phyloP scores from a whole-genome alignment of 2,113 vertebrate genomes.

The Sylvia atricapilla region DNA sequence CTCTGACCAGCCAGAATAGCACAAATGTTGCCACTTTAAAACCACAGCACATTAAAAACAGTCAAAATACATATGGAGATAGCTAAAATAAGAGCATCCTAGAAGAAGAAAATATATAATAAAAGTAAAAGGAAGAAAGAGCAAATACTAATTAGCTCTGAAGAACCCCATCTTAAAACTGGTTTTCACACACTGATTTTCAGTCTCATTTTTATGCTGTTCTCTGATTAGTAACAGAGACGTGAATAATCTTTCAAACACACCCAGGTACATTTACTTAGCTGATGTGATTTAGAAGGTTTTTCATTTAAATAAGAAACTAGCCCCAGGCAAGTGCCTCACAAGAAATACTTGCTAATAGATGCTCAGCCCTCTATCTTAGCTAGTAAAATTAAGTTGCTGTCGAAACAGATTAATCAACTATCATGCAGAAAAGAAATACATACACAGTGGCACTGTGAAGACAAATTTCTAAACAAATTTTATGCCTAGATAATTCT shows the following conservation, averaged over 20 bases:
- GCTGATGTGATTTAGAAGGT: not conserved
- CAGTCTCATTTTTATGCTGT: not conserved
- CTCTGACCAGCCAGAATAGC: not conserved
- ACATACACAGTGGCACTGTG: not conserved
- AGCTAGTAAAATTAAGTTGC: conserved; percentile 47
- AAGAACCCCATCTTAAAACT: not conserved
- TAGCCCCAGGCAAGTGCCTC: not conserved
- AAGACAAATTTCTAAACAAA: conserved; percentile 23
- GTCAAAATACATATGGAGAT: accelerated
- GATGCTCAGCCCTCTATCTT: conserved; percentile 17
- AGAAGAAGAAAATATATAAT: not conserved
- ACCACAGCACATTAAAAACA: not conserved
- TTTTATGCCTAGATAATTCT: conserved; percentile 14
- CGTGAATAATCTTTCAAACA: not conserved
- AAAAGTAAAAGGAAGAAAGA: not conserved
- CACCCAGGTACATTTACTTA: not conserved
- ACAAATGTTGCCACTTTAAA: not conserved
- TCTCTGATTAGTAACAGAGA: not conserved
- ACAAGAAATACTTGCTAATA: not conserved
- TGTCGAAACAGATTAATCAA: conserved; percentile 40
- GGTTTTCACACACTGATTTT: not conserved
- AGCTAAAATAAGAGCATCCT: not conserved
- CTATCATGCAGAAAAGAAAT: conserved; percentile 39
- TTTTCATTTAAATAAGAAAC: not conserved
- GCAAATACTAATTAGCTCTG: not conserved